Conservation (phyloP, 2,113 vertebrate species). For the rat (Rattus norvegicus) region GRCr8 NC_086024.1:48996501-48997000, state of each 20-base stretch:
- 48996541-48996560: background rate
- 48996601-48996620: too few relatives aligned
- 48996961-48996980: slow-evolving; percentile 83
- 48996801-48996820: slow-evolving; percentile 8
- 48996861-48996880: slow-evolving; percentile 71
- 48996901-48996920: slow-evolving; percentile 82
- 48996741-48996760: background rate
- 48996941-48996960: slow-evolving; percentile 73
- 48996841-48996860: slow-evolving; percentile 49
- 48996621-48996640: background rate
- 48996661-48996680: background rate
- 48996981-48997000: slow-evolving; percentile 80
- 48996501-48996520: background rate
- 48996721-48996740: rapidly evolving
- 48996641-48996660: background rate
- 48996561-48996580: background rate
- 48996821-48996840: background rate
- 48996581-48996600: background rate
- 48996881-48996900: slow-evolving; percentile 68
- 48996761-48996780: background rate
- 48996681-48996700: background rate
- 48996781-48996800: background rate
- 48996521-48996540: too few relatives aligned
- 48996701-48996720: rapidly evolving
- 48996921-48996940: slow-evolving; percentile 67